phyloP scores from a whole-genome alignment of 1,140 invertebrate genomes.

The Diorhabda sublineata region DNA sequence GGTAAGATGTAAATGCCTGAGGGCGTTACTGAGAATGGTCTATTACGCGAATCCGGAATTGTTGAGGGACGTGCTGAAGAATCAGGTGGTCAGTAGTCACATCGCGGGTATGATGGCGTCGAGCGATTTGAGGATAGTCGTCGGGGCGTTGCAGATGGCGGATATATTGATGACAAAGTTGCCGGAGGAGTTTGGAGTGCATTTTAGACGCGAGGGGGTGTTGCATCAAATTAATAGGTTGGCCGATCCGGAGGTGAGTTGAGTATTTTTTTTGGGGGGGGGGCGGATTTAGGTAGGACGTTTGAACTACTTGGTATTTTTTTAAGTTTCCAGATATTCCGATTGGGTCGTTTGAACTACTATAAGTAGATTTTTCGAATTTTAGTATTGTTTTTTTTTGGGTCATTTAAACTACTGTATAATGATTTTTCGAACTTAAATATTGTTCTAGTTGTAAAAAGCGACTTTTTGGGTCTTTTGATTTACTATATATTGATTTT shows the following conservation, averaged over 20 bases:
- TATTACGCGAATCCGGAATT: constrained; percentile 87
- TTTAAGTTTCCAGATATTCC: too few species aligned
- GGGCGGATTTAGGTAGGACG: neutral
- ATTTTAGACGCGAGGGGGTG: constrained; percentile 93
- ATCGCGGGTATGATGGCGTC: constrained; percentile 98
- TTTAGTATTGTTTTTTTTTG: too few species aligned
- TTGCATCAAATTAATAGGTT: constrained; percentile 85
- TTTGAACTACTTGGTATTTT: neutral
- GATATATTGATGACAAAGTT: constrained; percentile 95
- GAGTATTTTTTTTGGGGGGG: neutral
- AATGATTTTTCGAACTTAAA: too few species aligned
- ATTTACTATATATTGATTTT: neutral
- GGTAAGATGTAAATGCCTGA: constrained; percentile 91
- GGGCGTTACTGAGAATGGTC: constrained; percentile 92
- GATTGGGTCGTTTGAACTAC: too few species aligned
- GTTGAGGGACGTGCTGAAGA: constrained; percentile 82
- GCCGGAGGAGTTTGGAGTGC: constrained; percentile 89
- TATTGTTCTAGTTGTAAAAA: neutral
- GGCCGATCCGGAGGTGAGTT: constrained; percentile 58
- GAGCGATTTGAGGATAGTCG: constrained; percentile 90
- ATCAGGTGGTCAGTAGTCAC: constrained; percentile 92
- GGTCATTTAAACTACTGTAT: too few species aligned
- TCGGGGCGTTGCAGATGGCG: constrained; percentile 94
- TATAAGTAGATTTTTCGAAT: too few species aligned
- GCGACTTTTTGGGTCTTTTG: neutral